Conservation (phyloP, 2,888 invertebrate genomes). For the Eretmocerus hayati region DNA sequence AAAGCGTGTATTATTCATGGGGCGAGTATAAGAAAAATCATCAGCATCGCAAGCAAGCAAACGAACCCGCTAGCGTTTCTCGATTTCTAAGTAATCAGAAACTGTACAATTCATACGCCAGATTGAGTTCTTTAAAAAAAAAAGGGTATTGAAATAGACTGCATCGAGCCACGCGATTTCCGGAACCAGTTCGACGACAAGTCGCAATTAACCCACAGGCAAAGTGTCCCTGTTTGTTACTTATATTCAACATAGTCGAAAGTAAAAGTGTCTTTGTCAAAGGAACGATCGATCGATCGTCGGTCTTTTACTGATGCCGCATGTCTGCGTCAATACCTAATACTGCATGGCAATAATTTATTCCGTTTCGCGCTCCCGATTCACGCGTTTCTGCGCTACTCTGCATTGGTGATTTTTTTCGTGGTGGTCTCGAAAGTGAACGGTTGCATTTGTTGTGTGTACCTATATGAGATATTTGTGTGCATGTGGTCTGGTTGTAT, state of each 20-base stretch:
- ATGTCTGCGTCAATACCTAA: too few species aligned
- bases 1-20: constrained; percentile 5
- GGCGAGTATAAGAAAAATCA: background rate
- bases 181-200: constrained; percentile 23
- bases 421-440: too few species aligned
- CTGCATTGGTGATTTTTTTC: background rate
- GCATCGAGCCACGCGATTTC: constrained; percentile 11
- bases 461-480: too few species aligned
- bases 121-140: background rate
- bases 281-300: too few species aligned
- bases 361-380: constrained; percentile 12
- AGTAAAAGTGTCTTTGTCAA: constrained; percentile 19
- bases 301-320: background rate
- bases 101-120: background rate
- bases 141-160: constrained; percentile 4
- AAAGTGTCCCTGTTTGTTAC: constrained; percentile 6
- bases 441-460: too few species aligned
- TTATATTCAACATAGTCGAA: background rate
- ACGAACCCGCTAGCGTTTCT: too few species aligned
- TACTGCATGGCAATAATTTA: too few species aligned
- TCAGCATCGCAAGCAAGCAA: too few species aligned
- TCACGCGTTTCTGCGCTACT: background rate
- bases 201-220: constrained; percentile 15
- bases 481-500: too few species aligned
- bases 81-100: constrained; percentile 4